Conservation (phyloP, 2,797 vertebrate species). For the Synaphobranchus kaupii region DNA sequence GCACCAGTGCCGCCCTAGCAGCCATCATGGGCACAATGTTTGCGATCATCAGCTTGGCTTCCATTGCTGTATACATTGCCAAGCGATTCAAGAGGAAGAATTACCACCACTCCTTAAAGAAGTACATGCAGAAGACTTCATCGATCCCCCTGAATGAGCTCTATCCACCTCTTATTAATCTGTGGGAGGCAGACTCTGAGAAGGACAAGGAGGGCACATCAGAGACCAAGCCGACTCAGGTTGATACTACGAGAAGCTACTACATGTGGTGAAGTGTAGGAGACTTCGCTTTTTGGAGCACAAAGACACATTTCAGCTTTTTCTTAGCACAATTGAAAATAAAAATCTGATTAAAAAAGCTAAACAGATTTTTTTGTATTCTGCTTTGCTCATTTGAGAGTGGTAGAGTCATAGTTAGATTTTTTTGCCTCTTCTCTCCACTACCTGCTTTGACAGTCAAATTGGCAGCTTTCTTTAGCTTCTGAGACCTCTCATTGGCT, state of each 20-base stretch:
- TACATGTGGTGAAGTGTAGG: conserved; percentile 91
- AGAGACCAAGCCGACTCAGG: conserved; percentile 88
- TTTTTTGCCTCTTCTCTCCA: conserved; percentile 69
- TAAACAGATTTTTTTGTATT: conserved; percentile 74
- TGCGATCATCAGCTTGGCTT: conserved; percentile 85
- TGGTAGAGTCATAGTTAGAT: conserved; percentile 46
- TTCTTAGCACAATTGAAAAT: conserved; percentile 75
- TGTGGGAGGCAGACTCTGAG: conserved; percentile 95
- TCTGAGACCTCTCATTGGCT: conserved; percentile 73
- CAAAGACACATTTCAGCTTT: conserved; percentile 69
- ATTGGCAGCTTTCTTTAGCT: conserved; percentile 81
- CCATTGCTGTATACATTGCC: conserved; percentile 81
- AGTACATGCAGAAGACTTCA: conserved; percentile 99
- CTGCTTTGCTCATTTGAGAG: conserved; percentile 80
- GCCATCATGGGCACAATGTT: conserved; percentile 92
- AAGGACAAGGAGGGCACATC: conserved; percentile 90
- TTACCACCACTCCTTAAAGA: conserved; percentile 95
- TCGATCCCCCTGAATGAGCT: conserved; percentile 95
- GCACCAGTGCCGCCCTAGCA: conserved; percentile 87
- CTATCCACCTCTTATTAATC: conserved; percentile 95
- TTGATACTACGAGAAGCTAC: conserved; percentile 97
- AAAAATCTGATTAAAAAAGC: conserved; percentile 44
- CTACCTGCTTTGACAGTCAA: conserved; percentile 68
- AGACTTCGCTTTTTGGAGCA: conserved; percentile 59
- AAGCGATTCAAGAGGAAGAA: conserved; percentile 95